Base-by-base conservation (phyloP, 2,797 vertebrate genomes). In the Centroberyx gerrardi region DNA sequence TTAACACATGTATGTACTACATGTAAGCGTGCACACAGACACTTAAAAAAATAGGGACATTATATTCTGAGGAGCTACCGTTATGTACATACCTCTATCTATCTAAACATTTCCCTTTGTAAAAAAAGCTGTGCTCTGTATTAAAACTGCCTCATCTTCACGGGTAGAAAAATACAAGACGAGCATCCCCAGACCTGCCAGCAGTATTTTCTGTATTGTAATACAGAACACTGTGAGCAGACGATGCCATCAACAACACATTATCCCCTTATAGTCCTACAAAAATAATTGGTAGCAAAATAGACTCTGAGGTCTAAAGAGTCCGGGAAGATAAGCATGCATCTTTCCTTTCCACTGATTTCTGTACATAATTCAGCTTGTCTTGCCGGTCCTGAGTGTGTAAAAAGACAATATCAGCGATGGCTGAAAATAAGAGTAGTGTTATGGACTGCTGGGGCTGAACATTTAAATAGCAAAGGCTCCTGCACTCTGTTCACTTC, bases 271-370 rank as follows among this genome's bases (percentile, higher is more conserved):
- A 36, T 27, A n/a, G 1, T 84, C 67, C 72, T 83, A 82, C 62
- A 94, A 91, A 93, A 90, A 90, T 84, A 92, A 83, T 36, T 53
- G 62, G 74, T 89, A 94, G 73, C 82, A 87, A 94, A 92, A 93
- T 74, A 89, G 82, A 88, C 74, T 58, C 42, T 80, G 60, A 65
- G 80, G 78, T 85, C 86, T 70, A 66, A 40, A 76, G 31, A 76
- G 58, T 70, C 53, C 65, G 38, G 60, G 66, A 84, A 80, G 78
- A 80, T 64, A 82, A 61, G 74, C 82, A 71, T 64, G 82, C 70
- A 55, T 80, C 27, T 59, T 40, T 83, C 59, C 40, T 85, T 69
- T 73, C 55, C n/a, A 64, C 66, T 78, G 42, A 36, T 81, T 81
- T 88, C 83, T 90, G 63, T 88, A 86, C 82, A 84, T 55, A 80